A percentile compares a stretch with the other conserved stretches of the same genome.
phyloP scores from a whole-genome alignment of 2,797 vertebrate genomes.

The Brachymystax lenok region DNA sequence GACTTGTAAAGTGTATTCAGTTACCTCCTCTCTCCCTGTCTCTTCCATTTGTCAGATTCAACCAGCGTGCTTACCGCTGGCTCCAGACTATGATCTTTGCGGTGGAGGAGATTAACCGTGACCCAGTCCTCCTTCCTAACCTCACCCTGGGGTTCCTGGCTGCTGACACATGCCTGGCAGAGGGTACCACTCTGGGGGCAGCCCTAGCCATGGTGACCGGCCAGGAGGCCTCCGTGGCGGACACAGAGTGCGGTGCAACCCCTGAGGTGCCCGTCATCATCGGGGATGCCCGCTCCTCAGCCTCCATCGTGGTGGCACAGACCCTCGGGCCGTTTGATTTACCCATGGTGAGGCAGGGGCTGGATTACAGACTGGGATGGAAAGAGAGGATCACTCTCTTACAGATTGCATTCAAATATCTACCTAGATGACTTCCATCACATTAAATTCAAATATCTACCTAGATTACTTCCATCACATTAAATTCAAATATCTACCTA shows the following conservation, averaged over 20 bases:
- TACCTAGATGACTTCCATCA: not conserved
- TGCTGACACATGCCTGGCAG: slow-evolving; percentile 55
- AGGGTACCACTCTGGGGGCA: slow-evolving; percentile 50
- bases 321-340: slow-evolving; percentile 59
- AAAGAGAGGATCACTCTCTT: slow-evolving; percentile 1
- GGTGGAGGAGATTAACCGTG: slow-evolving; percentile 62
- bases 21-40: not conserved
- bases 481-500: not conserved
- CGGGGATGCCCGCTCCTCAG: slow-evolving; percentile 54
- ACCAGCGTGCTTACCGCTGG: slow-evolving; percentile 48
- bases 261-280: slow-evolving; percentile 53
- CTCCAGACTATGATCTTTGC: slow-evolving; percentile 58
- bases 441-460: not conserved
- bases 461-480: not conserved
- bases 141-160: slow-evolving; percentile 60
- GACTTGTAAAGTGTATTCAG: not conserved
- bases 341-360: slow-evolving; percentile 47
- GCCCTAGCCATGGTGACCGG: slow-evolving; percentile 53
- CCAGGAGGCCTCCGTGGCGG: slow-evolving; percentile 35
- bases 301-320: slow-evolving; percentile 56
- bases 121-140: slow-evolving; percentile 51
- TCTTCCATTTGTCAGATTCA: slow-evolving; percentile 17
- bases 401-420: not conserved
- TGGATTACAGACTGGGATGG: slow-evolving; percentile 4
- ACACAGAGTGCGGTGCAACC: slow-evolving; percentile 33